Evolutionary conservation across 2,888 invertebrate genomes (phyloP).

Genomic region (Acronicta alni): DNA sequence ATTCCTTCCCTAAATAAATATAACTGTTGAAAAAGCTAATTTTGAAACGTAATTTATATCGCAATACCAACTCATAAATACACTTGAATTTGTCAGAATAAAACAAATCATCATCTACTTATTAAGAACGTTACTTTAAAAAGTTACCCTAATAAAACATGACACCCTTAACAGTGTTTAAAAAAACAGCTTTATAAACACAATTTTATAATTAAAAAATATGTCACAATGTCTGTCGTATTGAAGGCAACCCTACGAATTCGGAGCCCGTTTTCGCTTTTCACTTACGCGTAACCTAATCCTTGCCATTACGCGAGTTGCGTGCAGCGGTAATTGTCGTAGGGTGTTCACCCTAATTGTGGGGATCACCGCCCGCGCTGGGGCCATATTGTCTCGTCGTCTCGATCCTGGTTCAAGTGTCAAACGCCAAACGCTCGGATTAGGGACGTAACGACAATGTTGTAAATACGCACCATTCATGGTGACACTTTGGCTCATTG

Average conservation of each 20-base stretch:
- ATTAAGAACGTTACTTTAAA: neutral
- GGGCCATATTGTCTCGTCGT: constrained; percentile 71
- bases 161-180: constrained; percentile 15
- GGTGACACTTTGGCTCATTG: constrained; percentile 45
- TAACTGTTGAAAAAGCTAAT: no score
- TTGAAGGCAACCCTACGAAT: constrained; percentile 64
- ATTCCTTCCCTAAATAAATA: no score
- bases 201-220: constrained; percentile 46
- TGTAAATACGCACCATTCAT: constrained; percentile 48
- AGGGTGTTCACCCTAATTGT: constrained; percentile 84
- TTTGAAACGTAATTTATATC: neutral
- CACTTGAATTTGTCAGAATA: neutral
- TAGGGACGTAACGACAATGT: constrained; percentile 48
- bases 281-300: constrained; percentile 83
- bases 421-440: constrained; percentile 71
- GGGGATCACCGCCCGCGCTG: constrained; percentile 67
- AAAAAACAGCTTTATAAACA: constrained; percentile 34
- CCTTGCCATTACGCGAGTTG: constrained; percentile 81
- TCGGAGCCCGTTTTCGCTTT: constrained; percentile 69
- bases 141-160: constrained; percentile 20
- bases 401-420: constrained; percentile 70
- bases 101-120: neutral
- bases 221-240: constrained; percentile 34
- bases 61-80: neutral
- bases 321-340: constrained; percentile 79